Conservation (phyloP, 2,797 vertebrate species). For the Eospalax fontanierii region DNA sequence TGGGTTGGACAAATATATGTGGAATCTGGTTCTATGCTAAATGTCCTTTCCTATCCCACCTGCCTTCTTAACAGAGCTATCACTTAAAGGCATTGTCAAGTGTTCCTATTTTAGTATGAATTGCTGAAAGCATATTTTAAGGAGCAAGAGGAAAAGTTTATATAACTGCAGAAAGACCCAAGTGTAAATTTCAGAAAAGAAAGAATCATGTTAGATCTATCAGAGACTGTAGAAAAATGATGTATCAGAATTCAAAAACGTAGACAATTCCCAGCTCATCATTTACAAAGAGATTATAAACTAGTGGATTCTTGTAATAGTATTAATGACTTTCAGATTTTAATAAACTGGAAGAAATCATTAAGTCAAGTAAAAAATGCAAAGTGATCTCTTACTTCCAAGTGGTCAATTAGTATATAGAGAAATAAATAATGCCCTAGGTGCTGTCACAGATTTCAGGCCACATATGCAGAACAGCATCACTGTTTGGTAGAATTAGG, state of each 20-base stretch:
- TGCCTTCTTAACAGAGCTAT: neutral
- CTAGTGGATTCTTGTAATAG: neutral
- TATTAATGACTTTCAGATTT: slow-evolving; percentile 33
- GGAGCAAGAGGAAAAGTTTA: neutral
- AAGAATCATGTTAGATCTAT: neutral
- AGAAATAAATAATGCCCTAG: slow-evolving; percentile 5
- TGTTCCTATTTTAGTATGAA: slow-evolving; percentile 15
- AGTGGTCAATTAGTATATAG: neutral
- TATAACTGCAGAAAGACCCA: neutral
- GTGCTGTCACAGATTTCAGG: neutral
- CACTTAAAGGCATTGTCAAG: neutral
- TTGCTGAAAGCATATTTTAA: neutral
- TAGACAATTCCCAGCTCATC: neutral
- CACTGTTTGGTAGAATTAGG: neutral
- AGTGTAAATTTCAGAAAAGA: neutral
- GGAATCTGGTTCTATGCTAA: neutral
- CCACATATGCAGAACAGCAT: neutral
- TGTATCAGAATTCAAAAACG: neutral
- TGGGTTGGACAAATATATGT: neutral
- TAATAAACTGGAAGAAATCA: slow-evolving; percentile 25
- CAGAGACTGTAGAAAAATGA: neutral
- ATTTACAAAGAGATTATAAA: slow-evolving; percentile 13
- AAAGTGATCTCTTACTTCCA: neutral
- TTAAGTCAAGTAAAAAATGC: neutral
- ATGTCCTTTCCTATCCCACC: neutral